These are phyloP conservation scores for Promerops cafer DNA, from an alignment of 2,113 vertebrate genomes.

Conservation along the genomic window DNA sequence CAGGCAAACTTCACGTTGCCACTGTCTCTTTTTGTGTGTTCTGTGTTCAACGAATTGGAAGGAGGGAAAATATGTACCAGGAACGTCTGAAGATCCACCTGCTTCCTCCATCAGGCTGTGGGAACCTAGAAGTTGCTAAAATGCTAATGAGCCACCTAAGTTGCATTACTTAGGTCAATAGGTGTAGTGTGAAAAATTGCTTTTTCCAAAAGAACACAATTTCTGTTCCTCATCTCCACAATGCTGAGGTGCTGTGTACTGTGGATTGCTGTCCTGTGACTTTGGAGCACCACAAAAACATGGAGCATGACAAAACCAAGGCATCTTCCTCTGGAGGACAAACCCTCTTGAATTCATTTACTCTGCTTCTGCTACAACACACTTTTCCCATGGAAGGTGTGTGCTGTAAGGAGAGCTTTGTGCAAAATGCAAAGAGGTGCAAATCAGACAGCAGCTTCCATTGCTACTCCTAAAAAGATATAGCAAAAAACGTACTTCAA, in stretches of 20 bases:
- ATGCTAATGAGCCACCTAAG: background rate
- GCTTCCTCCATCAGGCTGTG: background rate
- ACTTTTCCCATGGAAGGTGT: background rate
- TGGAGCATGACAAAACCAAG: background rate
- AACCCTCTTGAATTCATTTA: background rate
- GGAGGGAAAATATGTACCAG: background rate
- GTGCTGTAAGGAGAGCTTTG: background rate
- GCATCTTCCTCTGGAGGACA: background rate
- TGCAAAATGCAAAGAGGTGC: background rate
- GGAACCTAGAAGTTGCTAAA: background rate
- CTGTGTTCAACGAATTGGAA: background rate
- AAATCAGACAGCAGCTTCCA: background rate
- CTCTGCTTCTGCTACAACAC: background rate
- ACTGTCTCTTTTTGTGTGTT: background rate
- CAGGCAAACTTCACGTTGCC: background rate
- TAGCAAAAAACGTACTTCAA: background rate
- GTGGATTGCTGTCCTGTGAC: background rate
- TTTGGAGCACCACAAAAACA: background rate
- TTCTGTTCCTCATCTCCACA: background rate
- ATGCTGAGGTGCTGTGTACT: background rate
- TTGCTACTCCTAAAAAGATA: background rate
- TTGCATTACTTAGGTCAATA: background rate
- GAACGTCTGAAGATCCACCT: accelerated
- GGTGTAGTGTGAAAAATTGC: background rate
- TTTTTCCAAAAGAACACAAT: background rate